phyloP scores from a whole-genome alignment of 1,140 invertebrate genomes.

The Panonychus citri region DNA sequence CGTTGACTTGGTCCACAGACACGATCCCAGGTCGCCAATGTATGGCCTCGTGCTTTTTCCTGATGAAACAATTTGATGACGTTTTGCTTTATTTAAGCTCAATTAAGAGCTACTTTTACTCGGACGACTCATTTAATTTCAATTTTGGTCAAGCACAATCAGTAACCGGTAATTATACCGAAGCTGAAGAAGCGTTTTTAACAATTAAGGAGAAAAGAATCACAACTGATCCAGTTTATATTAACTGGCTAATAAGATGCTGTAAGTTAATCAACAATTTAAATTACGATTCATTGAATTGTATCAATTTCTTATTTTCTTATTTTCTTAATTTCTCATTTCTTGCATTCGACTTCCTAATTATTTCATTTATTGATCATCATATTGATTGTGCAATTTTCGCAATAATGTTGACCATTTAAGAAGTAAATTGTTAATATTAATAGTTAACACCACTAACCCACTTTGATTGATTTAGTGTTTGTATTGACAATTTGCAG shows the following conservation, averaged over 20 bases:
- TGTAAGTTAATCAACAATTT: constrained; percentile 39
- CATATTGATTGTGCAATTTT: no score
- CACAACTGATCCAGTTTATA: constrained; percentile 59
- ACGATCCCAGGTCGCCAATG: constrained; percentile 61
- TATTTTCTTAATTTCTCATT: no score
- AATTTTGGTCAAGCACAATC: constrained; percentile 91
- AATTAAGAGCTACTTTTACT: constrained; percentile 81
- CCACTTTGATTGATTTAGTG: no score
- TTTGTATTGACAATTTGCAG: no score
- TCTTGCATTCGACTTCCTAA: no score
- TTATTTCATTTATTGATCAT: no score
- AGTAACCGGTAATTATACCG: constrained; percentile 70
- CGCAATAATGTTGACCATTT: no score
- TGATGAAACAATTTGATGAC: constrained; percentile 82
- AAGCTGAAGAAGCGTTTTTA: constrained; percentile 74
- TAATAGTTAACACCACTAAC: no score
- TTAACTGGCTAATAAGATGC: constrained; percentile 66
- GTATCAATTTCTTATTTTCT: no score
- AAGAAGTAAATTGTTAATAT: no score
- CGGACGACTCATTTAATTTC: constrained; percentile 90
- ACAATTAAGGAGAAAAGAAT: constrained; percentile 59
- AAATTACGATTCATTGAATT: no score
- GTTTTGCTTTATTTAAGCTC: constrained; percentile 87
- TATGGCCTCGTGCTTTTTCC: constrained; percentile 88
- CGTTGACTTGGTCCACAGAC: no score